These are phyloP conservation scores for Stenodera caucasica DNA, from an alignment of 2,888 invertebrate genomes.

Conservation along the genomic window DNA sequence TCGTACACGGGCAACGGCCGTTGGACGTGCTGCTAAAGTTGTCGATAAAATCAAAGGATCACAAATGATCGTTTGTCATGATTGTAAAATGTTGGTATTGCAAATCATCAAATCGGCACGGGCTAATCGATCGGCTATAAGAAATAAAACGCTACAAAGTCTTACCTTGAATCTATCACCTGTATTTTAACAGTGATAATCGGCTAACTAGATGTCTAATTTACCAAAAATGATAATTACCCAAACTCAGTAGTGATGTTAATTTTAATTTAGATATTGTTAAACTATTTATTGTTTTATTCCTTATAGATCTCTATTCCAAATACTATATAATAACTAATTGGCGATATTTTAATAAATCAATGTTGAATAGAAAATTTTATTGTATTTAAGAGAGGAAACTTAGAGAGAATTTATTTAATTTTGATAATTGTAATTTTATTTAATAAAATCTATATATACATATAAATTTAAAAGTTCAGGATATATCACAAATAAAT, in stretches of 20 bases:
- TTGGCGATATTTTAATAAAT: slow-evolving; percentile 25
- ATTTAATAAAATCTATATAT: slow-evolving; percentile 32
- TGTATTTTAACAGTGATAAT: slow-evolving; percentile 61
- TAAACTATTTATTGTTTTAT: slow-evolving; percentile 24
- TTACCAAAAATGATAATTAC: slow-evolving; percentile 6
- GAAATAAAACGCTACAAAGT: slow-evolving; percentile 79
- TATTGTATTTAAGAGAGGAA: slow-evolving; percentile 19
- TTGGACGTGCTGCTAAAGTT: slow-evolving; percentile 51
- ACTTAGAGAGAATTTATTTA: slow-evolving; percentile 32
- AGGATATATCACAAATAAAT: slow-evolving; percentile 33
- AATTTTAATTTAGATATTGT: slow-evolving; percentile 33
- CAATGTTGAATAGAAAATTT: slow-evolving; percentile 22
- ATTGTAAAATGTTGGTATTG: slow-evolving; percentile 92
- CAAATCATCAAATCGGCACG: slow-evolving; percentile 90
- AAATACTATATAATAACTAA: slow-evolving; percentile 18
- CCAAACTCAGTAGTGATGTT: slow-evolving; percentile 36
- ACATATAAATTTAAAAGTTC: slow-evolving; percentile 22
- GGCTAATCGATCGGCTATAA: slow-evolving; percentile 78
- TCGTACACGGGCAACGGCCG: slow-evolving; percentile 42
- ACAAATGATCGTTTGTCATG: slow-evolving; percentile 89
- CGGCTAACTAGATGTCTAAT: slow-evolving; percentile 13
- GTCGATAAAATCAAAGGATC: slow-evolving; percentile 61
- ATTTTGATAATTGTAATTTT: slow-evolving; percentile 44
- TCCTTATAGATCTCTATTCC: slow-evolving; percentile 12
- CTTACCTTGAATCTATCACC: slow-evolving; percentile 83